Conservation (phyloP, 1,140 invertebrate genomes). For the Calephelis nemesis region DNA sequence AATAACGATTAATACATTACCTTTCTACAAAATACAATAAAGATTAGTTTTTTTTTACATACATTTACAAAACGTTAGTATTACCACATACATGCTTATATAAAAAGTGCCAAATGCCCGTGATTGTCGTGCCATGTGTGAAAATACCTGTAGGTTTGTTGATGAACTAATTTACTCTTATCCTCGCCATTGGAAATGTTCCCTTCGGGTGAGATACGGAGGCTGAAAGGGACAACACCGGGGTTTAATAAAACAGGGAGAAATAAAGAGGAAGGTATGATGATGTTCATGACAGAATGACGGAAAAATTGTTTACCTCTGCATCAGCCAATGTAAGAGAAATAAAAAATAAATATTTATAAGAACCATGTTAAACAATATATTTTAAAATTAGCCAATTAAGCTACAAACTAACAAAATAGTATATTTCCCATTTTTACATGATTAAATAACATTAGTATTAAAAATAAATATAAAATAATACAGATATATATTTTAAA, state of each 20-base stretch:
- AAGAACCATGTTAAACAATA: background rate
- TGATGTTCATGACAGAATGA: slow-evolving; percentile 46
- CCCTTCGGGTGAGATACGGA: slow-evolving; percentile 76
- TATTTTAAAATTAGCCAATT: too few relatives aligned
- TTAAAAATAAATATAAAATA: too few relatives aligned
- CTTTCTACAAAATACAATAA: slow-evolving; percentile 4
- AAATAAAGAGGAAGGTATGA: slow-evolving; percentile 39
- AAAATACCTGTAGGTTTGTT: slow-evolving; percentile 90
- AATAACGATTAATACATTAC: background rate
- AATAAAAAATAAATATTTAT: slow-evolving; percentile 47
- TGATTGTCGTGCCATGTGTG: slow-evolving; percentile 57
- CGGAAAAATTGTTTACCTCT: slow-evolving; percentile 63
- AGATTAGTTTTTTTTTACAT: background rate
- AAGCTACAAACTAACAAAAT: background rate
- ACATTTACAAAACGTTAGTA: slow-evolving; percentile 11
- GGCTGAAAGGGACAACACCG: slow-evolving; percentile 77
- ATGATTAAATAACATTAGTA: too few relatives aligned
- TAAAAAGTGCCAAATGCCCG: slow-evolving; percentile 46
- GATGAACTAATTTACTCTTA: slow-evolving; percentile 86
- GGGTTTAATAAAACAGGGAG: slow-evolving; percentile 62
- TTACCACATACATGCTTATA: slow-evolving; percentile 8
- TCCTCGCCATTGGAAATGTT: slow-evolving; percentile 81
- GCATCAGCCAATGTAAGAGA: slow-evolving; percentile 62
- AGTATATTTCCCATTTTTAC: too few relatives aligned
- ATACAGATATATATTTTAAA: too few relatives aligned